A percentile compares a stretch with the other conserved stretches of the same genome.
Evolutionary conservation across 2,888 invertebrate genomes (phyloP).

Genomic region (Chrysolina oricalcia): DNA sequence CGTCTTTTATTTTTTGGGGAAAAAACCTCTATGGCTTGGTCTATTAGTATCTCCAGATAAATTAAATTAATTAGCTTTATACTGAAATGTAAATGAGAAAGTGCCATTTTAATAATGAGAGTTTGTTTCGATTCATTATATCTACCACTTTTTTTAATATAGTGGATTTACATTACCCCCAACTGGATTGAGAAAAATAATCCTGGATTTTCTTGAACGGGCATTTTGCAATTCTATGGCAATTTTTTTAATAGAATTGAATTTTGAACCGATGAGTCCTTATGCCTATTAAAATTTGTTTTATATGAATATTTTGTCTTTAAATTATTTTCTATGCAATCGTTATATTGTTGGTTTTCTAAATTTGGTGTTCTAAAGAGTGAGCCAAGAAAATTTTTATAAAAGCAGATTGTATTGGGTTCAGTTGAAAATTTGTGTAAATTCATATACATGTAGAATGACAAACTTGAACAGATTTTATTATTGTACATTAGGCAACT

Average conservation of each 20-base stretch:
- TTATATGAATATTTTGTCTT: constrained; percentile 10
- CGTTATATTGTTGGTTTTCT: constrained; percentile 19
- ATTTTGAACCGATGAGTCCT: not conserved
- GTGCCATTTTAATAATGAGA: not conserved
- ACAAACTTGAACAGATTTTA: not conserved
- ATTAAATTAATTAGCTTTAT: too few species aligned
- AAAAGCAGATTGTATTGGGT: not conserved
- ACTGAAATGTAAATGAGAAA: too few species aligned
- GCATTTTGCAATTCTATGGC: not conserved
- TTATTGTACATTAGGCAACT: not conserved
- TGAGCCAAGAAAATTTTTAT: not conserved
- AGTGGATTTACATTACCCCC: not conserved
- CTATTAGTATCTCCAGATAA: too few species aligned
- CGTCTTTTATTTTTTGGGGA: too few species aligned
- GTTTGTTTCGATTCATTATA: constrained; percentile 3
- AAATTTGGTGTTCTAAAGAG: not conserved
- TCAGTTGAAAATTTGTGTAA: not conserved
- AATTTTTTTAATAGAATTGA: not conserved
- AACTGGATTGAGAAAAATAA: not conserved
- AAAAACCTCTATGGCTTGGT: too few species aligned
- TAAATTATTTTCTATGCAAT: constrained; percentile 20
- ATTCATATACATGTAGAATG: not conserved
- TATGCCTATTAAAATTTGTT: constrained; percentile 4
- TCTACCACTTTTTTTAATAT: not conserved
- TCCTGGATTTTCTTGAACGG: not conserved